Percentiles rank a stretch among this genome's conserved stretches.
These are phyloP conservation scores for Steinernema hermaphroditum DNA, from an alignment of 2,888 invertebrate species.

Conservation along the genomic window DNA sequence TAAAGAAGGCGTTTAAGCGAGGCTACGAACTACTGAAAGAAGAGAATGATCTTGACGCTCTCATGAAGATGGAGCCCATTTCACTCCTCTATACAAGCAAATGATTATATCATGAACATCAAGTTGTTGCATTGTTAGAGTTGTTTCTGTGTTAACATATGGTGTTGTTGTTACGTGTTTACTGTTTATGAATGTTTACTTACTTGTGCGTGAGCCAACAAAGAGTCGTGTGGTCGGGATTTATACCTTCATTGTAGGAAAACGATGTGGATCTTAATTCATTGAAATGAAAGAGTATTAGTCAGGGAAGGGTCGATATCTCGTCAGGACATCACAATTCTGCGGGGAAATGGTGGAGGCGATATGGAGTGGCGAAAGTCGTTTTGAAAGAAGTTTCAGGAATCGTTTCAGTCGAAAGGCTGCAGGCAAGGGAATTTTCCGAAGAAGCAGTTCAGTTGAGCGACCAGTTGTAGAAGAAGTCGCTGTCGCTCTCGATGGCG, in stretches of 20 bases:
- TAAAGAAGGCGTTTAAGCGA: not conserved
- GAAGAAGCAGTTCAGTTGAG: not conserved
- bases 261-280: not conserved
- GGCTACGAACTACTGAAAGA: not conserved
- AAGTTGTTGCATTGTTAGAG: no score
- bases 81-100: no score
- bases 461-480: constrained; percentile 19
- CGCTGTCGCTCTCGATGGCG: constrained; percentile 5
- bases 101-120: no score
- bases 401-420: no score
- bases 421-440: no score
- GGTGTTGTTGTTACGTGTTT: no score
- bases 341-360: not conserved
- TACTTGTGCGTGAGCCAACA: no score
- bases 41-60: not conserved
- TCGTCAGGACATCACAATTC: not conserved
- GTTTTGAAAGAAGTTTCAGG: not conserved
- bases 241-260: no score
- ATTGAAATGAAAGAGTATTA: no score
- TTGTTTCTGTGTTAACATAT: no score
- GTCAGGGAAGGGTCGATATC: constrained; percentile 10
- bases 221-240: no score
- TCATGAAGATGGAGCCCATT: not conserved
- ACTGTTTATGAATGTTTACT: no score
- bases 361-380: constrained; percentile 6